phyloP scores from a whole-genome alignment of 2,888 invertebrate genomes.

The Lasioglossum calceatum region DNA sequence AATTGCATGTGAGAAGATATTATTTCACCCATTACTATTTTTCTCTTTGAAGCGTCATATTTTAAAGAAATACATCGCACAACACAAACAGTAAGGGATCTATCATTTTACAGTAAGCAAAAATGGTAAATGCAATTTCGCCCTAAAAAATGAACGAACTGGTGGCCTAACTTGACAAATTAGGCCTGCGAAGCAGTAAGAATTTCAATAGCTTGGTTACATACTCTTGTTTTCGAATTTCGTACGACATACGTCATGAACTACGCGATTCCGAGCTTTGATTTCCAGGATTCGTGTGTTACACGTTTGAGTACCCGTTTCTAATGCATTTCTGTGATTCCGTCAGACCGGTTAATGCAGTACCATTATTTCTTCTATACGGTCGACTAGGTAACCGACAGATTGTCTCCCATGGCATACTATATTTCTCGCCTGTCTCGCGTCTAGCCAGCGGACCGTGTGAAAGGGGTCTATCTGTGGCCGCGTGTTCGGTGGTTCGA shows the following conservation, averaged over 20 bases:
- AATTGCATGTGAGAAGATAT: not conserved
- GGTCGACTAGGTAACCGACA: constrained; percentile 21
- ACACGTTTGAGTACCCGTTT: not conserved
- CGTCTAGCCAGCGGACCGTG: constrained; percentile 44
- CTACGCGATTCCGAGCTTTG: not conserved
- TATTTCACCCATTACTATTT: no score
- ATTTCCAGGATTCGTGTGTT: not conserved
- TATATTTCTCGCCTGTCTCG: constrained; percentile 31
- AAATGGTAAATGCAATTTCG: no score
- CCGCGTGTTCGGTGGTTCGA: constrained; percentile 31
- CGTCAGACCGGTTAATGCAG: not conserved
- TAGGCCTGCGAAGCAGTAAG: no score
- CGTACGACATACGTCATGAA: not conserved
- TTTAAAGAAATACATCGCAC: no score
- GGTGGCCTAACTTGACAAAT: no score
- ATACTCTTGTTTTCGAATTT: not conserved
- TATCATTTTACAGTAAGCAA: no score
- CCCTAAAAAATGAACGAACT: no score
- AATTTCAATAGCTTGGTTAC: no score
- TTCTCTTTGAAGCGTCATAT: no score
- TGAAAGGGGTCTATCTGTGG: constrained; percentile 39
- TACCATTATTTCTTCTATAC: constrained; percentile 26
- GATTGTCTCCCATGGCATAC: constrained; percentile 41
- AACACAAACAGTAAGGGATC: no score
- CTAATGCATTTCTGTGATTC: not conserved